Evolutionary conservation across 1,140 invertebrate species (phyloP), one percentile per base, ranked within the genome.

Genomic region (Lanistes nyassanus): DNA sequence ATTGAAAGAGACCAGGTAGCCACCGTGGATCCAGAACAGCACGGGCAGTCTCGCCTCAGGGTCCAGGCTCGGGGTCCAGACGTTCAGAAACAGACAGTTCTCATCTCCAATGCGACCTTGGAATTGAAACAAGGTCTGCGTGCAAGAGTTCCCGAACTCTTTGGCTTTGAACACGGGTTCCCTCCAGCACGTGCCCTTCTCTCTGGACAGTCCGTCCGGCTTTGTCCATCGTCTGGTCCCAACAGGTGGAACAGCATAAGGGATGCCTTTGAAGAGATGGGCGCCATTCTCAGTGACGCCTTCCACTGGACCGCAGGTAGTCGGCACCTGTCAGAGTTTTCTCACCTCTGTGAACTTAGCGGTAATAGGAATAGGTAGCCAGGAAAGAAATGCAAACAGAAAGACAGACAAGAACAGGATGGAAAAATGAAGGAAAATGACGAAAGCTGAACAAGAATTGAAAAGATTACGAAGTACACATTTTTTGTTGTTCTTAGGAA

Each of bases 201-300:
- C 34, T 16, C 55, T 26, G 53, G 58, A 71, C 16, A 72, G 29
- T 21, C 92, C 88, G 77, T 93, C 91, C 0, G 95, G 94, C 6
- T 92, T 91, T 55, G 92, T 92, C 92, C 94, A 97, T 76, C 95
- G 91, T 65, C 77, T 39, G 23, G 11, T 16, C 90, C 92, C 42
- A 0, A 94, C 78, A 0, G 95, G 95, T 21, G 95, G 93, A n/a
- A 93, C 82, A 5, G 95, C 95, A 86, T 95, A 97, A 0, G 95
- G 95, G 64, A 97, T 94, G n/a, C 95, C 95, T 29, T 93, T 92
- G 87, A 96, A 97, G 3, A 93, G 93, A 79, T 93, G 94, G 1
- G 92, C 93, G 19, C 92, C 93, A 76, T 95, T 93, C 51, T 76
- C 68, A n/a, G 34, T 34, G 13, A 11, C 19, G 19, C 75, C 75